Conservation (phyloP, 1,140 invertebrate genomes). For the Capitella teleta region DNA sequence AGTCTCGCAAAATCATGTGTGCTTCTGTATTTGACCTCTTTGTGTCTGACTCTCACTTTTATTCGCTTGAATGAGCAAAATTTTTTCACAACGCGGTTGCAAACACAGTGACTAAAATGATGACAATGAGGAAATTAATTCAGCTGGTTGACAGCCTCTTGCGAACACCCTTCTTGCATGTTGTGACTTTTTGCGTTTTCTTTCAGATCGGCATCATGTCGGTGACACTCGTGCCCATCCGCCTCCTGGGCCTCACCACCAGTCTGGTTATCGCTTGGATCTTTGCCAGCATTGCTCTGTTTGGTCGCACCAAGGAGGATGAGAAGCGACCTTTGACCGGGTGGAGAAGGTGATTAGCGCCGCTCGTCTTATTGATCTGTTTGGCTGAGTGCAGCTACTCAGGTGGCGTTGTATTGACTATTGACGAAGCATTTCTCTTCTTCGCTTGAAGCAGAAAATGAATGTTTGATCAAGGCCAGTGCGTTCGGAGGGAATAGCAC, state of each 20-base stretch:
- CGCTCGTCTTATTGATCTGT: not conserved
- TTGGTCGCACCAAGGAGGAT: constrained; percentile 25
- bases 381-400: not conserved
- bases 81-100: no score
- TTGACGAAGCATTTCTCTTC: not conserved
- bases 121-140: no score
- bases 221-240: constrained; percentile 27
- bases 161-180: no score
- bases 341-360: constrained; percentile 30
- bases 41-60: no score
- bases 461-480: no score
- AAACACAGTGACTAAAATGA: no score
- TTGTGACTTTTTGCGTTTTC: no score
- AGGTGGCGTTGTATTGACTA: not conserved
- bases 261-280: constrained; percentile 24
- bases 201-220: constrained; percentile 35
- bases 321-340: constrained; percentile 26
- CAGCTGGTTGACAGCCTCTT: no score
- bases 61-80: no score
- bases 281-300: constrained; percentile 23
- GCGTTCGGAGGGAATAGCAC: no score
- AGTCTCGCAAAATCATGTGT: no score
- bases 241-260: constrained; percentile 21
- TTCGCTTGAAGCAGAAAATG: not conserved
- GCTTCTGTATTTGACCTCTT: no score